phyloP scores from a whole-genome alignment of 2,113 vertebrate species.

The Neotragus pygmaeus region DNA sequence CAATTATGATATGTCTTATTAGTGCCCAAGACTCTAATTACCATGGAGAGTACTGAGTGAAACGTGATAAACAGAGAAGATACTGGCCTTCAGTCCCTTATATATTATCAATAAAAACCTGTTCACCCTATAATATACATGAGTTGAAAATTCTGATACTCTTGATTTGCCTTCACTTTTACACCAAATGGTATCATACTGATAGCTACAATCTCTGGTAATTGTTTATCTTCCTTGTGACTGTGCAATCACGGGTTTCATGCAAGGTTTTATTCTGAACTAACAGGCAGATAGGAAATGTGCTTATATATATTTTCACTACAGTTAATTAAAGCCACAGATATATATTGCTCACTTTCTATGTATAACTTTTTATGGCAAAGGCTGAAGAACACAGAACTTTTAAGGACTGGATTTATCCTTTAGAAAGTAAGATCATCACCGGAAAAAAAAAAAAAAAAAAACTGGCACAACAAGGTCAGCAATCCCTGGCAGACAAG shows the following conservation, averaged over 20 bases:
- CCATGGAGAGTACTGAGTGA: neutral
- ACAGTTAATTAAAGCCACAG: neutral
- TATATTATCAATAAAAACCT: neutral
- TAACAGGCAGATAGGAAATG: neutral
- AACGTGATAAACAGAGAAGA: neutral
- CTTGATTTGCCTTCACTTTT: neutral
- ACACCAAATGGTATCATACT: neutral
- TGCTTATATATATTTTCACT: neutral
- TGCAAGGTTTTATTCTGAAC: neutral
- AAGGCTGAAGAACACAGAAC: neutral
- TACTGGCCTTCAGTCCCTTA: neutral
- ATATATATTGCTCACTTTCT: neutral
- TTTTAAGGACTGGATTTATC: neutral
- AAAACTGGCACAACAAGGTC: neutral
- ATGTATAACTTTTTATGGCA: neutral
- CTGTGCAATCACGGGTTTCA: neutral
- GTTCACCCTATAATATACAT: neutral
- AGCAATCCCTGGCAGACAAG: neutral
- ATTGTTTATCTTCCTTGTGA: neutral
- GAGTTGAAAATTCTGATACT: neutral
- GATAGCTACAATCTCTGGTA: neutral
- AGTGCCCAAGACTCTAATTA: neutral
- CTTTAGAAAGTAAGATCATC: neutral
- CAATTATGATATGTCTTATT: neutral
- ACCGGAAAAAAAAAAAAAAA: neutral